phyloP scores from a whole-genome alignment of 2,113 vertebrate genomes.

The Paraplagusia blochii region DNA sequence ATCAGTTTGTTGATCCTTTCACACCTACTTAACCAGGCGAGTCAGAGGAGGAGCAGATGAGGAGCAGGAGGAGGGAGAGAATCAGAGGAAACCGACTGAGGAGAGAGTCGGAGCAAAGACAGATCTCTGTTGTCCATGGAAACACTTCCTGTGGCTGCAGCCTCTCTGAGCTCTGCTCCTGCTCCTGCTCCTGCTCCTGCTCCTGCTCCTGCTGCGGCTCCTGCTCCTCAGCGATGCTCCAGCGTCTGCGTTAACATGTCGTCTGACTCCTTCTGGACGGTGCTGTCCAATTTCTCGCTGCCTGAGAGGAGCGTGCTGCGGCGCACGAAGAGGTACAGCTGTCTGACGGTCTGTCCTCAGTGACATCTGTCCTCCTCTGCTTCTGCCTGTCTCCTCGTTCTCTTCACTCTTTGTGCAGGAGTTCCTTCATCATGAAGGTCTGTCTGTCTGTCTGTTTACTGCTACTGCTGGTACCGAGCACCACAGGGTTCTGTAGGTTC shows the following conservation, averaged over 20 bases:
- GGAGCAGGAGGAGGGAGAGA: constrained; percentile 2
- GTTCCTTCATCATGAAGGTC: constrained; percentile 44
- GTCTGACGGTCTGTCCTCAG: no score
- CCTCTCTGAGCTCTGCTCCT: constrained; percentile 45
- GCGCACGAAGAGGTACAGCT: constrained; percentile 83
- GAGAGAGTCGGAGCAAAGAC: constrained; percentile 1
- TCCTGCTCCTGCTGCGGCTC: not conserved
- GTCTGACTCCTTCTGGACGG: constrained; percentile 88
- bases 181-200: constrained; percentile 1
- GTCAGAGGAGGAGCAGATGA: constrained; percentile 14
- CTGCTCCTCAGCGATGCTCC: constrained; percentile 69
- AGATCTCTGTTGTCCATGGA: constrained; percentile 10
- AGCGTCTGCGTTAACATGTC: constrained; percentile 77
- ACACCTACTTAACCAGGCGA: constrained; percentile 35
- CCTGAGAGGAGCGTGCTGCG: constrained; percentile 87
- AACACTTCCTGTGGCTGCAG: not conserved
- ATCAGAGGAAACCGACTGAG: constrained; percentile 3
- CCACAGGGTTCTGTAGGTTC: no score
- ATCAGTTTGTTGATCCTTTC: not conserved
- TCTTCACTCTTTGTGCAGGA: constrained; percentile 16
- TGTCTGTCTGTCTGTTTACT: no score
- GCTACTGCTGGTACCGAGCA: not conserved
- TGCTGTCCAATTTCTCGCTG: constrained; percentile 89
- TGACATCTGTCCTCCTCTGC: not conserved
- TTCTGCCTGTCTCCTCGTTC: not conserved